Base-by-base conservation (phyloP, 2,888 invertebrate genomes). In the Andrena bucephala region DNA sequence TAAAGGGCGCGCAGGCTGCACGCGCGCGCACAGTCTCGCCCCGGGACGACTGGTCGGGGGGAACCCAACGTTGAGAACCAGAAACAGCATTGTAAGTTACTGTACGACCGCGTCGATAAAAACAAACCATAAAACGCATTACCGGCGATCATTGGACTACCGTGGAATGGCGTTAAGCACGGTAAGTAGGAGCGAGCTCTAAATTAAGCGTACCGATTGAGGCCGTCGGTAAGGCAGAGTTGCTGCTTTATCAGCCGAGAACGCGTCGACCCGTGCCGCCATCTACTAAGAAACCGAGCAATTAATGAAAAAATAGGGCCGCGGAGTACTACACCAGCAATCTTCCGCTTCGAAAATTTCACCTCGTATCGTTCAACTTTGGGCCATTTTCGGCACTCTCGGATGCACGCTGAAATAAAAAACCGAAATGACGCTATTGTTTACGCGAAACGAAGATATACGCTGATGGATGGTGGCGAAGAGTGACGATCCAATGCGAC, bases 121-220 rank as follows among this genome's bases (percentile, higher is more conserved):
- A 93, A 92, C 92, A 92, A 92, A 91, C 92, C 90, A 92, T 93
- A 92, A 93, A 92, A 91, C 92, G 92, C 91, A 89, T 93, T 91
- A 93, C 92, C 92, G 93, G 89, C 90, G 87, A 94, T 91, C 91
- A 92, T 93, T 89, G 93, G 92, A 93, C 94, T 94, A 89, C 90
- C 91, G 89, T 88, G 81, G 87, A 88, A 86, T 81, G 63, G 83
- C 87, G 87, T 84, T 84, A 86, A 86, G 89, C 92, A 91, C 92
- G 83, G 92, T 90, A 89, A 92, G 92, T 92, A 92, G 90, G 87
- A 85, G 76, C 81, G 85, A 84, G 81, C 75, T 85, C 86, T 90
- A 89, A 91, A 91, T 91, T 90, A 88, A 88, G 82, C 76, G 79
- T 90, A 90, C 89, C 89, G 89, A 91, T 91, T 86, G 89, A 89